These are phyloP conservation scores for Drosophila barbarae DNA, from an alignment of 2,888 invertebrate genomes.

Conservation along the genomic window DNA sequence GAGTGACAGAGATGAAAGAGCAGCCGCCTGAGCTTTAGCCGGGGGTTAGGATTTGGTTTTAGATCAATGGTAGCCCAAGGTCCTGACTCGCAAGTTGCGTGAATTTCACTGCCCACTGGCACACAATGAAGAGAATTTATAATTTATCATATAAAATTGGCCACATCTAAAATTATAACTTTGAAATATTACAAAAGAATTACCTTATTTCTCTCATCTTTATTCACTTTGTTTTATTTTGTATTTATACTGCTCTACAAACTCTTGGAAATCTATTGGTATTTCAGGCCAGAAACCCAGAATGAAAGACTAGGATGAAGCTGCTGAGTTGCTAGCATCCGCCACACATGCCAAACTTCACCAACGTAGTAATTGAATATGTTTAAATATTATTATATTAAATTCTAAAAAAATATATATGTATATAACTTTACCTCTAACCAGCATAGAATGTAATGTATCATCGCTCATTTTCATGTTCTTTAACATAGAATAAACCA, in stretches of 20 bases:
- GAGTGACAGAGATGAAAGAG: constrained; percentile 1
- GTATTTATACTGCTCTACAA: neutral
- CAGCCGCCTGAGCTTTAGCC: neutral
- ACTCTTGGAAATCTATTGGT: constrained; percentile 13
- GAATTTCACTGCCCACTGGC: neutral
- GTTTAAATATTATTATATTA: neutral
- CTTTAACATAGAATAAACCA: neutral
- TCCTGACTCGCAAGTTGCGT: neutral
- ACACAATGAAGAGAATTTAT: neutral
- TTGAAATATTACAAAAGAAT: neutral
- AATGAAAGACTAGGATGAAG: neutral
- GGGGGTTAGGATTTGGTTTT: neutral
- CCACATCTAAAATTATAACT: too few relatives aligned
- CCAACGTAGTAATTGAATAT: neutral
- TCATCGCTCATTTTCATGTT: neutral
- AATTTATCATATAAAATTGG: too few relatives aligned
- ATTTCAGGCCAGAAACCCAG: neutral
- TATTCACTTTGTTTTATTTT: neutral
- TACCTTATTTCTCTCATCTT: neutral
- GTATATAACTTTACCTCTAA: neutral
- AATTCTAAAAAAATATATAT: too few relatives aligned
- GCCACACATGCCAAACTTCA: constrained; percentile 27
- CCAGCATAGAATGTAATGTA: constrained; percentile 4
- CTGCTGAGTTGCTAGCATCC: neutral
- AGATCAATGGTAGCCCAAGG: neutral